Percentiles rank a stretch among this genome's conserved stretches.
These are phyloP conservation scores for Dolichallabes microphthalmus DNA, from an alignment of 2,113 vertebrate genomes.

Conservation along the genomic window DNA sequence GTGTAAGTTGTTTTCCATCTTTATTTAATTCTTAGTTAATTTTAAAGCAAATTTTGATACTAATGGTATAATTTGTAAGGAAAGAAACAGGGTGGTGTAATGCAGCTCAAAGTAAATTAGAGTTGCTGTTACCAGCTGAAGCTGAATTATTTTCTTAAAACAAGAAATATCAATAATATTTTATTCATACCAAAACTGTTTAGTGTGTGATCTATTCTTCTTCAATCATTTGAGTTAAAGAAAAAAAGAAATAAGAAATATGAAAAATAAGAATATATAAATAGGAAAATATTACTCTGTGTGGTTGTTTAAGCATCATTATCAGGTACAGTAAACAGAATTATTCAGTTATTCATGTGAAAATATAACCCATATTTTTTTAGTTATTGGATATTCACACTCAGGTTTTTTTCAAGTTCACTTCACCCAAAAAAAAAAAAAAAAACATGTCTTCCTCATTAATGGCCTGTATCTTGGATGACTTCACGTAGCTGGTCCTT, in stretches of 20 bases:
- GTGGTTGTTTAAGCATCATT: constrained; percentile 9
- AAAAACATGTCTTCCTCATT: constrained; percentile 63
- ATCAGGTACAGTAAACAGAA: not conserved
- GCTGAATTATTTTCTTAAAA: not conserved
- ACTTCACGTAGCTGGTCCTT: constrained; percentile 60
- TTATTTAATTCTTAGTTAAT: constrained; percentile 29
- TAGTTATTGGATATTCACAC: constrained; percentile 52
- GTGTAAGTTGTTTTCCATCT: constrained; percentile 54
- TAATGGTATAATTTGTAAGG: constrained; percentile 30
- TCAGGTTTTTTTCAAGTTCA: constrained; percentile 35
- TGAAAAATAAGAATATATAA: not conserved
- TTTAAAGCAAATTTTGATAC: constrained; percentile 59
- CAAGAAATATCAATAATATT: not conserved
- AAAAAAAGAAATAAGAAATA: not conserved
- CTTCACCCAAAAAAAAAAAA: constrained; percentile 20
- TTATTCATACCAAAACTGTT: not conserved
- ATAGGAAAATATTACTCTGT: not conserved
- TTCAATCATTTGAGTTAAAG: not conserved
- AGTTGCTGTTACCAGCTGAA: not conserved
- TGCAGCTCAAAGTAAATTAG: not conserved
- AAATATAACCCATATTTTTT: constrained; percentile 46
- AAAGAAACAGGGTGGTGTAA: not conserved
- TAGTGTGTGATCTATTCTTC: not conserved
- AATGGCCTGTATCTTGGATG: constrained; percentile 59
- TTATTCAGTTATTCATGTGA: constrained; percentile 27